These are phyloP conservation scores for Cynopterus sphinx DNA, from an alignment of 2,797 vertebrate genomes.

Conservation along the genomic window DNA sequence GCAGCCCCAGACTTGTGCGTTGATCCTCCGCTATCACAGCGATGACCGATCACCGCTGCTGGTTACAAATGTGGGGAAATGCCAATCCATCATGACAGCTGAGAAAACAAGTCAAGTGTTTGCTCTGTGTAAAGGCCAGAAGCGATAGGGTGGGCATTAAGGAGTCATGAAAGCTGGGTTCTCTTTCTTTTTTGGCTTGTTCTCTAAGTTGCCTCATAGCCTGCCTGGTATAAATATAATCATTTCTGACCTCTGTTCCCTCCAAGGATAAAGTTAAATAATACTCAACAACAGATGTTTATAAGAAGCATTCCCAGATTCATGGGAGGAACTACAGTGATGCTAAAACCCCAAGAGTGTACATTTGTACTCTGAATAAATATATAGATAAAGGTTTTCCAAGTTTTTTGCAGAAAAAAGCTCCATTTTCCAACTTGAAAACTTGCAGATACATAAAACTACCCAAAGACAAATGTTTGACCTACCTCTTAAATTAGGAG, in stretches of 20 bases:
- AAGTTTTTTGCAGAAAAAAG: neutral
- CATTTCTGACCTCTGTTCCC: neutral
- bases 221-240: neutral
- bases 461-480: neutral
- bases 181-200: neutral
- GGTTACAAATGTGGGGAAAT: neutral
- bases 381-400: neutral
- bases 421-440: neutral
- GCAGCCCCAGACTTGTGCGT: neutral
- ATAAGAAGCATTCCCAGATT: neutral
- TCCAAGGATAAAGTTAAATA: constrained; percentile 28
- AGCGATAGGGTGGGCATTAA: neutral
- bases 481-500: neutral
- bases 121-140: neutral
- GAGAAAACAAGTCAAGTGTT: neutral
- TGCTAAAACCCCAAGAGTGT: neutral
- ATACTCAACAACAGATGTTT: neutral
- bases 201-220: neutral
- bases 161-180: neutral
- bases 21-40: neutral
- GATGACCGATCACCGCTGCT: neutral
- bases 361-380: neutral
- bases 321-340: neutral
- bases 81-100: neutral
- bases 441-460: neutral